phyloP scores from a whole-genome alignment of 2,888 invertebrate species.

The Monochamus alternatus region DNA sequence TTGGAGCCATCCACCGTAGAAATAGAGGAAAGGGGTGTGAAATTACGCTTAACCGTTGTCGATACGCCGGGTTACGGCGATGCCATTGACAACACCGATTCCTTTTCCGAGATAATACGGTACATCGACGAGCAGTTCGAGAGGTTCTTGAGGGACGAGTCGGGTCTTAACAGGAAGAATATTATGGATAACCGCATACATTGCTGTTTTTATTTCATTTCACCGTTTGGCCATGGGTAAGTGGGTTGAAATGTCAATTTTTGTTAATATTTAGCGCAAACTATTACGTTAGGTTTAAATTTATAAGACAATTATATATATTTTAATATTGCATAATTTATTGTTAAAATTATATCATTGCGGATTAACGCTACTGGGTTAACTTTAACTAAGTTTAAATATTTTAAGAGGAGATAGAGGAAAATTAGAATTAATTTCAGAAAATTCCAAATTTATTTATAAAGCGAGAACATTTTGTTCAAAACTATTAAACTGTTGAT shows the following conservation, averaged over 20 bases:
- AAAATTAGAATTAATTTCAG: too few species aligned
- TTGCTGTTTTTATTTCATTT: conserved; percentile 98
- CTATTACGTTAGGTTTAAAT: too few species aligned
- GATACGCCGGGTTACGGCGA: conserved; percentile 98
- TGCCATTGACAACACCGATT: conserved; percentile 94
- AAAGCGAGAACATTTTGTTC: too few species aligned
- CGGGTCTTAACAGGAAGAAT: conserved; percentile 95
- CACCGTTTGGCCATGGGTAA: conserved; percentile 97
- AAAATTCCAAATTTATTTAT: too few species aligned
- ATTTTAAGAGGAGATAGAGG: too few species aligned
- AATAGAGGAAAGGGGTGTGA: conserved; percentile 96
- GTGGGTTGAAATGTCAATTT: conserved; percentile 44
- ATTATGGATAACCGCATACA: conserved; percentile 98
- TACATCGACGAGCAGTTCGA: conserved; percentile 99
- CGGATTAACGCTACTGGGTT: too few species aligned
- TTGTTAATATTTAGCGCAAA: too few species aligned
- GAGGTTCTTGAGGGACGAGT: conserved; percentile 91
- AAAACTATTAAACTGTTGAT: too few species aligned
- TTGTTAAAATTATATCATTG: too few species aligned
- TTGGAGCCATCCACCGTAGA: conserved; percentile 96
- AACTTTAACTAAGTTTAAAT: too few species aligned
- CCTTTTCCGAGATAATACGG: conserved; percentile 94
- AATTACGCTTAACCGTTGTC: conserved; percentile 92
- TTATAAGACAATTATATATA: too few species aligned
- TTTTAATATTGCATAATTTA: too few species aligned